Evolutionary conservation across 1,140 invertebrate species (phyloP).

Genomic region (Trachymyrmex septentrionalis): DNA sequence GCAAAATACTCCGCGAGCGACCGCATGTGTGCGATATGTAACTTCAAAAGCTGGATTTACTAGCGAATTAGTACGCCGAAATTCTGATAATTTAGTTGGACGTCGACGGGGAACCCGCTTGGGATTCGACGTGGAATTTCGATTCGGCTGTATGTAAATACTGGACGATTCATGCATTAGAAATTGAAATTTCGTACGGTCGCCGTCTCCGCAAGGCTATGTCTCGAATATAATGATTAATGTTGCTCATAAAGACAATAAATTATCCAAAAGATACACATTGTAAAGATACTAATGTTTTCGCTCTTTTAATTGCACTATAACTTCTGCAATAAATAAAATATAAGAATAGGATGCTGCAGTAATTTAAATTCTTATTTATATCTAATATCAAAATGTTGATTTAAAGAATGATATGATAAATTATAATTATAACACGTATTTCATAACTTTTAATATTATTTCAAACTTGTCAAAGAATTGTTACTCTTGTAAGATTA

Average conservation of each 20-base stretch:
- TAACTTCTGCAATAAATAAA: background rate
- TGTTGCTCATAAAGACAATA: background rate
- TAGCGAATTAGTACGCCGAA: conserved; percentile 54
- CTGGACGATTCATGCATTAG: conserved; percentile 47
- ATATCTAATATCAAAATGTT: background rate
- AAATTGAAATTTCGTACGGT: conserved; percentile 26
- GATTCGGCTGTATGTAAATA: conserved; percentile 36
- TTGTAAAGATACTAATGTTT: background rate
- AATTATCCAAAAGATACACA: background rate
- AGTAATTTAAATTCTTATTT: background rate
- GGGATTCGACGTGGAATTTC: conserved; percentile 57
- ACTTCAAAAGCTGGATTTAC: conserved; percentile 60
- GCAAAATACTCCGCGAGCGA: conserved; percentile 51
- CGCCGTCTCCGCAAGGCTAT: background rate
- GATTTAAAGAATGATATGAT: background rate
- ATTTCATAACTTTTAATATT: background rate
- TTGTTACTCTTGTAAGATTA: background rate
- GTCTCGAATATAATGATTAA: background rate
- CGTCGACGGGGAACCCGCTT: conserved; percentile 37
- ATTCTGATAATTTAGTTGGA: conserved; percentile 64
- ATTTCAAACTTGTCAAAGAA: background rate
- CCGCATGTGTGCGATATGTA: conserved; percentile 53
- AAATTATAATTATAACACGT: background rate
- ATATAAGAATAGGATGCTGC: background rate
- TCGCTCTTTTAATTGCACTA: background rate